A percentile compares a stretch with the other conserved stretches of the same genome.
Conservation (phyloP, 1,140 invertebrate genomes). For the Ptiloglossa arizonensis region DNA sequence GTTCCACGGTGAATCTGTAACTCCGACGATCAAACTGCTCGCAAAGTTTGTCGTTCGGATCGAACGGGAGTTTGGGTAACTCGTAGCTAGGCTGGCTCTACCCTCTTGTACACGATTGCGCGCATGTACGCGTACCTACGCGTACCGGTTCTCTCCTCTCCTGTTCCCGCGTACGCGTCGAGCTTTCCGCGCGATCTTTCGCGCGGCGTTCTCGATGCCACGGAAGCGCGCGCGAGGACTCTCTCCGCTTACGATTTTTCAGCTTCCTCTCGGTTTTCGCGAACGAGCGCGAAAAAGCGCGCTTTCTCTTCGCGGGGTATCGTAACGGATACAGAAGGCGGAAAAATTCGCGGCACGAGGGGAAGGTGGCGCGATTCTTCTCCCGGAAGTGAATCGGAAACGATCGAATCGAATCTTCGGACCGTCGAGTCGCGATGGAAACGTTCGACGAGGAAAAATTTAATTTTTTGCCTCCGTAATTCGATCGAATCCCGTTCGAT, state of each 20-base stretch:
- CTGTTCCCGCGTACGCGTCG: too few relatives aligned
- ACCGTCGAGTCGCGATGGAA: not conserved
- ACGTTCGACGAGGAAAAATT: not conserved
- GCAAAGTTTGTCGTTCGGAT: constrained; percentile 72
- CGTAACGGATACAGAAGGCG: constrained; percentile 17
- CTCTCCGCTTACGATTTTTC: constrained; percentile 31
- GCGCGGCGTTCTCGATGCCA: too few relatives aligned
- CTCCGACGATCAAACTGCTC: constrained; percentile 70
- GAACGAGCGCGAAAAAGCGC: too few relatives aligned
- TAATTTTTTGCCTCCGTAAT: not conserved
- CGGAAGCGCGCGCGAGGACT: not conserved
- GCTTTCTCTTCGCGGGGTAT: constrained; percentile 42
- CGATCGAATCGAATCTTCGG: not conserved
- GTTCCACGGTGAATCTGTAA: constrained; percentile 70
- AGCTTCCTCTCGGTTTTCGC: constrained; percentile 27
- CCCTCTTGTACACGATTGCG: constrained; percentile 24
- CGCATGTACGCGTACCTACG: constrained; percentile 28
- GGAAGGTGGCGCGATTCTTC: too few relatives aligned
- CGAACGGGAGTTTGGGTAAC: constrained; percentile 71
- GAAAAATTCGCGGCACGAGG: constrained; percentile 2
- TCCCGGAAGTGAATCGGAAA: too few relatives aligned
- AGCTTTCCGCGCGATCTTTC: too few relatives aligned
- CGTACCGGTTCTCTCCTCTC: not conserved
- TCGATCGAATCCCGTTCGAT: not conserved
- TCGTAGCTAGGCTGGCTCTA: constrained; percentile 60